These are phyloP conservation scores for Conistra vaccinii DNA, from an alignment of 2,888 invertebrate species.

Conservation along the genomic window DNA sequence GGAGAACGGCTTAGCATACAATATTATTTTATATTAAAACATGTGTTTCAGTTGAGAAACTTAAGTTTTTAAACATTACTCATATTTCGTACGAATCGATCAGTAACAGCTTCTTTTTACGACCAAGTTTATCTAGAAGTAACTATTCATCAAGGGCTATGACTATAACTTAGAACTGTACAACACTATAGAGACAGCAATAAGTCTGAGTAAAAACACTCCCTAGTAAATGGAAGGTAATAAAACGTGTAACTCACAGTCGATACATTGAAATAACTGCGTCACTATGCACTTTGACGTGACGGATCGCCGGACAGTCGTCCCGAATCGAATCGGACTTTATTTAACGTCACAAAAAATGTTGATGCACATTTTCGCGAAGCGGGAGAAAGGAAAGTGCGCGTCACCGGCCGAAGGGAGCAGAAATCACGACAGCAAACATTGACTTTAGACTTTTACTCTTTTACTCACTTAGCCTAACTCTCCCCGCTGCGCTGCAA, in stretches of 20 bases:
- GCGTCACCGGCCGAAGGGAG: slow-evolving; percentile 83
- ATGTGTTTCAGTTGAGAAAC: slow-evolving; percentile 11
- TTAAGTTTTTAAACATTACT: slow-evolving; percentile 15
- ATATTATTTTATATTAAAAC: slow-evolving; percentile 52
- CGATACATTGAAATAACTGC: slow-evolving; percentile 41
- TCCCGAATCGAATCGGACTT: slow-evolving; percentile 50
- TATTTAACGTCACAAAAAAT: slow-evolving; percentile 56
- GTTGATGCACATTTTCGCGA: slow-evolving; percentile 75
- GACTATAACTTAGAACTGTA: background rate
- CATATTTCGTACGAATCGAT: slow-evolving; percentile 4
- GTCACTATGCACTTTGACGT: slow-evolving; percentile 60
- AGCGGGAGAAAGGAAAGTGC: slow-evolving; percentile 70
- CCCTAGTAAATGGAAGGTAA: slow-evolving; percentile 7
- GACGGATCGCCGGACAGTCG: slow-evolving; percentile 50
- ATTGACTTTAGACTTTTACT: slow-evolving; percentile 90
- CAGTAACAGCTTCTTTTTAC: slow-evolving; percentile 13
- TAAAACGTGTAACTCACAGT: slow-evolving; percentile 23
- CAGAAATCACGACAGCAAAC: slow-evolving; percentile 89
- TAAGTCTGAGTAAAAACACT: slow-evolving; percentile 4
- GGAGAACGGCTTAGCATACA: slow-evolving; percentile 47
- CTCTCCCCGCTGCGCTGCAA: slow-evolving; percentile 82
- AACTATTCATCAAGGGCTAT: background rate
- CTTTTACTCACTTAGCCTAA: slow-evolving; percentile 89
- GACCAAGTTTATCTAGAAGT: background rate
- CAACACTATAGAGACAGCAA: background rate